phyloP scores from a whole-genome alignment of 2,797 vertebrate genomes.

The Dendrocincla fuliginosa region DNA sequence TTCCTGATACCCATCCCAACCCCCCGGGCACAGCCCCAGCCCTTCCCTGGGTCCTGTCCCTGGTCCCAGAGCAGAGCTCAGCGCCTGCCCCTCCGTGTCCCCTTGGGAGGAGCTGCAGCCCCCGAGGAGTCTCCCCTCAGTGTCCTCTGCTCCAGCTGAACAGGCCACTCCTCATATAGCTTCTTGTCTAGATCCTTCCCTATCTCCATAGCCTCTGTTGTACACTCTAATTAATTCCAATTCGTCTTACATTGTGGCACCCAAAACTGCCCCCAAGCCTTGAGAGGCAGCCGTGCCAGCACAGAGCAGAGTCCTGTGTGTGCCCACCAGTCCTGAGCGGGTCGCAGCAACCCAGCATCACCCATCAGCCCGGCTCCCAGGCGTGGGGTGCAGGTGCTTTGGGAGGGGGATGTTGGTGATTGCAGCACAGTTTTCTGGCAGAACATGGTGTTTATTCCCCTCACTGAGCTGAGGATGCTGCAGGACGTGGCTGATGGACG shows the following conservation, averaged over 20 bases:
- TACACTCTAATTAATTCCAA: not conserved
- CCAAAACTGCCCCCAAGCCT: not conserved
- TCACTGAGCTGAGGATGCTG: not conserved
- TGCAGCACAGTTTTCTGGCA: accelerated
- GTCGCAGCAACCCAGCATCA: accelerated
- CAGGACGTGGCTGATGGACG: not conserved
- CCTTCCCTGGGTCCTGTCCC: not conserved
- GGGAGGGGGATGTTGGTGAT: accelerated
- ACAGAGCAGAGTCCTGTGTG: not conserved
- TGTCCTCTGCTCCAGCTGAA: not conserved
- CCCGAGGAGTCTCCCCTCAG: not conserved
- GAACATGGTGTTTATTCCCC: not conserved
- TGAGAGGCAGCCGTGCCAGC: not conserved
- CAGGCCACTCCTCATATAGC: not conserved
- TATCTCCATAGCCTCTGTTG: not conserved
- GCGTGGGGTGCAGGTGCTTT: not conserved
- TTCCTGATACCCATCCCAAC: not conserved
- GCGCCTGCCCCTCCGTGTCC: not conserved
- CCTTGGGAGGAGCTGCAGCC: not conserved
- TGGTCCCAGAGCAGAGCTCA: not conserved
- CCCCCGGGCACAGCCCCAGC: not conserved
- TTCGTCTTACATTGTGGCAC: not conserved
- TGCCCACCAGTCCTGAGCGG: accelerated
- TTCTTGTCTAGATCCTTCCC: not conserved
- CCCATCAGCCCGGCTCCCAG: not conserved